These are phyloP conservation scores for Chrysogorgia sp. DNA, from an alignment of 92 coral and sea anemone species.

Conservation along the genomic window DNA sequence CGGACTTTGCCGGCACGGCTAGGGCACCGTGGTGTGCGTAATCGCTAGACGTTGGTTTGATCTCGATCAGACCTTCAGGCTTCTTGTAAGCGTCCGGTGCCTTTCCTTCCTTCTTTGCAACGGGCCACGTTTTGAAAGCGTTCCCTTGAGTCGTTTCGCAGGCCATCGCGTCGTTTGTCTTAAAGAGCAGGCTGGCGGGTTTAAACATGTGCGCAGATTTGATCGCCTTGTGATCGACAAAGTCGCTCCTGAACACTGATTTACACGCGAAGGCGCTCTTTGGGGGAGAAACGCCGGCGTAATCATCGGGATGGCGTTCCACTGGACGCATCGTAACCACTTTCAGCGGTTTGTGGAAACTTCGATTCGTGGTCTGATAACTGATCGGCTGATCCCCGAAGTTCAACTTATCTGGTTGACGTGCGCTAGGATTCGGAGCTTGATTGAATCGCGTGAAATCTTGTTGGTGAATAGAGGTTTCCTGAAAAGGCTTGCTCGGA, in stretches of 20 bases:
- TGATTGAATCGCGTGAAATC: constrained; percentile 83
- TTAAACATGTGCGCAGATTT: constrained; percentile 80
- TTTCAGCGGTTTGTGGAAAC: constrained; percentile 62
- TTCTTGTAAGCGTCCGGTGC: constrained; percentile 77
- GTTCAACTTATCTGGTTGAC: constrained; percentile 90
- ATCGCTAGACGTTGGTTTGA: constrained; percentile 84
- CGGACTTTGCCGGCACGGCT: constrained; percentile 84
- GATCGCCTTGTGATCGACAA: constrained; percentile 73
- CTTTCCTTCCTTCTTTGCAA: constrained; percentile 66
- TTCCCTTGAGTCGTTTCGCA: constrained; percentile 71
- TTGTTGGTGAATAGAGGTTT: constrained; percentile 89
- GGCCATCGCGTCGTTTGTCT: constrained; percentile 76
- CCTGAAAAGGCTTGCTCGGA: constrained; percentile 80
- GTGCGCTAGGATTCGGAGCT: constrained; percentile 87
- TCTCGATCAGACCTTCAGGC: constrained; percentile 85
- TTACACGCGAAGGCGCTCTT: constrained; percentile 78
- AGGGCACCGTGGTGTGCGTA: constrained; percentile 80
- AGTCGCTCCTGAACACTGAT: constrained; percentile 85
- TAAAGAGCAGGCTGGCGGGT: constrained; percentile 82
- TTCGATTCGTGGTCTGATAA: constrained; percentile 36
- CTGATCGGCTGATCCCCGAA: constrained; percentile 13
- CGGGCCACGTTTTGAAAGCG: constrained; percentile 72
- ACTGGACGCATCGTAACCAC: constrained; percentile 59
- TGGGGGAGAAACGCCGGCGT: constrained; percentile 73
- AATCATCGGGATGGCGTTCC: constrained; percentile 46